Conservation (phyloP, 2,888 invertebrate genomes). For the Limnephilus lunatus region DNA sequence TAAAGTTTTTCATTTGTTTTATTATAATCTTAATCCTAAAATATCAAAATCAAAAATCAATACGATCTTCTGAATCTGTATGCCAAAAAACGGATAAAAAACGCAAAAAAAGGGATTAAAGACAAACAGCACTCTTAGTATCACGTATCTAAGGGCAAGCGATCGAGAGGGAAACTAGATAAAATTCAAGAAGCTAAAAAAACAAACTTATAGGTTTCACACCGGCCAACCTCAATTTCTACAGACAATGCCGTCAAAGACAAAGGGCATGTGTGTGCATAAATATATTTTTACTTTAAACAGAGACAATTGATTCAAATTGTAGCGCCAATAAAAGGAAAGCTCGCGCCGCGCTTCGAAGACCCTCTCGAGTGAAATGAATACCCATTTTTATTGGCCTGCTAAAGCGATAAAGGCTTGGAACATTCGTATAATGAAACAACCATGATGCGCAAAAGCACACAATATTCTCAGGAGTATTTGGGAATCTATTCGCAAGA, state of each 20-base stretch:
- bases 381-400: conserved; percentile 41
- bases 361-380: conserved; percentile 15
- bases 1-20: too few species aligned
- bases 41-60: too few species aligned
- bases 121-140: background rate
- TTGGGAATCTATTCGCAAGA: background rate
- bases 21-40: too few species aligned
- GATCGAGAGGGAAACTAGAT: background rate
- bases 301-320: background rate
- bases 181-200: background rate
- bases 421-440: conserved; percentile 37
- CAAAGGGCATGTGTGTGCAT: background rate
- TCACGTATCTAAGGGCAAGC: background rate
- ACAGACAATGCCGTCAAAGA: background rate
- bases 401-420: conserved; percentile 24
- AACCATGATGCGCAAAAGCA: background rate
- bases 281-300: background rate
- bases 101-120: background rate
- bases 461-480: background rate
- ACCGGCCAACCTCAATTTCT: background rate
- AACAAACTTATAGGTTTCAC: background rate
- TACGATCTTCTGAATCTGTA: background rate
- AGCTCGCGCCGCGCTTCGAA: background rate
- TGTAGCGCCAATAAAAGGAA: conserved; percentile 26
- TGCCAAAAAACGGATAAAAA: background rate